Evolutionary conservation across 2,113 vertebrate genomes (phyloP).

Genomic region (Zeus faber): DNA sequence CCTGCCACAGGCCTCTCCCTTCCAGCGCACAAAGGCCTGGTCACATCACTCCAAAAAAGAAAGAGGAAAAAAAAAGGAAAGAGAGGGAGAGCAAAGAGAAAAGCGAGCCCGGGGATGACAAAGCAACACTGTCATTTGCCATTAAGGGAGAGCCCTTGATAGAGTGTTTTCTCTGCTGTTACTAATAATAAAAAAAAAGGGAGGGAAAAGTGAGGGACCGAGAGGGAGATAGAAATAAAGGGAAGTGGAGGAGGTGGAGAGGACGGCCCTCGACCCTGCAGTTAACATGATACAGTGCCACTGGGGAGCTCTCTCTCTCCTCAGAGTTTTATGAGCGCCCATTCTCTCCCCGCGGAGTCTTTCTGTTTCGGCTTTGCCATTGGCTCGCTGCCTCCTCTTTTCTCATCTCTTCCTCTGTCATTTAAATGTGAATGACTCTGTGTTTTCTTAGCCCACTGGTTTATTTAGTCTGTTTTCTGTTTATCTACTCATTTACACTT

Average conservation of each 20-base stretch:
- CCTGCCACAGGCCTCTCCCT: slow-evolving; percentile 91
- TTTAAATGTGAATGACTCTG: slow-evolving; percentile 32
- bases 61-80: slow-evolving; percentile 72
- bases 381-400: slow-evolving; percentile 30
- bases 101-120: slow-evolving; percentile 85
- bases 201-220: slow-evolving; percentile 29
- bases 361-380: slow-evolving; percentile 32
- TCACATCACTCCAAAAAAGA: slow-evolving; percentile 92
- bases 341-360: slow-evolving; percentile 53
- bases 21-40: slow-evolving; percentile 89
- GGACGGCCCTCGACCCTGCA: slow-evolving; percentile 69
- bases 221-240: slow-evolving; percentile 47
- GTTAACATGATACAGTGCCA: slow-evolving; percentile 81
- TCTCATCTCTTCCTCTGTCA: slow-evolving; percentile 13
- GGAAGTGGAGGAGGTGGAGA: slow-evolving; percentile 50
- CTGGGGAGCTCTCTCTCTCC: slow-evolving; percentile 60
- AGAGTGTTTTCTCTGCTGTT: slow-evolving; percentile 76
- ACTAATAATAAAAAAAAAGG: slow-evolving; percentile 68
- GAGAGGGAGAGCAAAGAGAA: slow-evolving; percentile 61
- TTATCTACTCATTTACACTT: slow-evolving; percentile 18
- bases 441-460: slow-evolving; percentile 14
- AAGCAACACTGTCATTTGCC: slow-evolving; percentile 94
- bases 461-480: slow-evolving; percentile 7
- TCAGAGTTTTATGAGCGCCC: slow-evolving; percentile 51
- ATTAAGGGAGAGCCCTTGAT: slow-evolving; percentile 84